These are phyloP conservation scores for Endomychus coccineus DNA, from an alignment of 2,888 invertebrate genomes.

Conservation along the genomic window DNA sequence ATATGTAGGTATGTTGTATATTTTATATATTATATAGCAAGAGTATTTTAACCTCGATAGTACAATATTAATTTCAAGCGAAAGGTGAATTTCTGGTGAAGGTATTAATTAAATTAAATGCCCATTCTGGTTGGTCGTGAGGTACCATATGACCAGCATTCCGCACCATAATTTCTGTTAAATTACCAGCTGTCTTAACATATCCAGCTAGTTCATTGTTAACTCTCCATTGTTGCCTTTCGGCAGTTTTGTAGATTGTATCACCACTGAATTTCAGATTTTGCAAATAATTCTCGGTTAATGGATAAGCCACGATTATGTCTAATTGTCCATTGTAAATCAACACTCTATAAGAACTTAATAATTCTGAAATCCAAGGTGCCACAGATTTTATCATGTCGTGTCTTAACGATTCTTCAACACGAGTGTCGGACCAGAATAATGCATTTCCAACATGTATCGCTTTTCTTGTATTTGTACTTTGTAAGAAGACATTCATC, in stretches of 20 bases:
- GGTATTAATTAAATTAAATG: conserved; percentile 54
- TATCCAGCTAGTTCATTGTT: conserved; percentile 64
- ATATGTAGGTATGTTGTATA: too few relatives aligned
- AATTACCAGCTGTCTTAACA: conserved; percentile 57
- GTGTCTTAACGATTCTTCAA: conserved; percentile 2
- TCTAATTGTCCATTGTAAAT: conserved; percentile 86
- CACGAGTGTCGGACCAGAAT: too few relatives aligned
- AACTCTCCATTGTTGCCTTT: conserved; percentile 59
- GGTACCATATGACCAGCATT: conserved; percentile 80
- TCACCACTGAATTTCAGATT: conserved; percentile 60
- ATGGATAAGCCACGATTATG: conserved; percentile 76
- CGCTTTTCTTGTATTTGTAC: conserved; percentile 44
- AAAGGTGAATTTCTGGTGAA: conserved; percentile 28
- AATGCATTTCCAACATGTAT: conserved; percentile 57
- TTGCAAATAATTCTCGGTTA: conserved; percentile 68
- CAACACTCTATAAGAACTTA: conserved; percentile 60
- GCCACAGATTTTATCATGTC: conserved; percentile 20
- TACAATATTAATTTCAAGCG: too few relatives aligned
- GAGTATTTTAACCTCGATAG: too few relatives aligned
- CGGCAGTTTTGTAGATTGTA: conserved; percentile 55
- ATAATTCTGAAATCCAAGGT: conserved; percentile 45
- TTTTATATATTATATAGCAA: too few relatives aligned
- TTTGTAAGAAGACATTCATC: conserved; percentile 32
- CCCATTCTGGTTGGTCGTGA: conserved; percentile 67
- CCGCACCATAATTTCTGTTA: conserved; percentile 64